Evolutionary conservation across 2,888 invertebrate genomes (phyloP), one percentile per base, ranked within the genome.

Genomic region (Neria commutata): DNA sequence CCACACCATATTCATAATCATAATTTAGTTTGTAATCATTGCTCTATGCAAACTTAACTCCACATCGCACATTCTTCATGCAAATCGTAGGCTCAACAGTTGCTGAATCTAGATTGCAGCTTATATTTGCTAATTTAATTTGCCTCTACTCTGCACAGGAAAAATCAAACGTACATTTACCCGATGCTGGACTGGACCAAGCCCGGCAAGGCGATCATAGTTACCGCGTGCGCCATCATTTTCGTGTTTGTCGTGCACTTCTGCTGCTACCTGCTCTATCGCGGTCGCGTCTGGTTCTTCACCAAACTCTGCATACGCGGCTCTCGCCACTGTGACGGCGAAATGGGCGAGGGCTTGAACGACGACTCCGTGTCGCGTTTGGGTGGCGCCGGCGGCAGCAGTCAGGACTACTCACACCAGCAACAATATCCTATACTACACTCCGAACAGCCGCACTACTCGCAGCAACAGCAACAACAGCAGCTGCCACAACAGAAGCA

Each of bases 121-220:
- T 26, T 37, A 58, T 55, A 11, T 47, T 29, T 52, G 45, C 50
- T 42, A 45, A 53, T 17, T 59, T 65, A 6, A 33, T 33, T 2
- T 8, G n/a, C 19, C 1, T 33, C 29, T 54, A n/a, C n/a, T n/a
- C n/a, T 21, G 14, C 42, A 19, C 49, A 89, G 90, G 65, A 83
- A 84, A 66, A 89, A 89, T 19, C 79, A 85, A 42, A 81, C 81
- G 46, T 88, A 85, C 73, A 89, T 94, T 65, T 94, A 94, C 80
- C 88, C 89, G 45, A 86, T 91, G 71, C 79, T 94, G 68, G 88
- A 93, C 81, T 94, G 93, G 92, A 80, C 85, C 19, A 84, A 85
- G 45, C 90, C 91, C 0, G 84, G 85, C 4, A 72, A 78, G 54
- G 86, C 91, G 1, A 69, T 84, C 10, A 74, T 86, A 3, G 84